Evolutionary conservation across 2,113 vertebrate genomes (phyloP), one percentile per base, ranked within the genome.

Genomic region (Synodontis membranacea): DNA sequence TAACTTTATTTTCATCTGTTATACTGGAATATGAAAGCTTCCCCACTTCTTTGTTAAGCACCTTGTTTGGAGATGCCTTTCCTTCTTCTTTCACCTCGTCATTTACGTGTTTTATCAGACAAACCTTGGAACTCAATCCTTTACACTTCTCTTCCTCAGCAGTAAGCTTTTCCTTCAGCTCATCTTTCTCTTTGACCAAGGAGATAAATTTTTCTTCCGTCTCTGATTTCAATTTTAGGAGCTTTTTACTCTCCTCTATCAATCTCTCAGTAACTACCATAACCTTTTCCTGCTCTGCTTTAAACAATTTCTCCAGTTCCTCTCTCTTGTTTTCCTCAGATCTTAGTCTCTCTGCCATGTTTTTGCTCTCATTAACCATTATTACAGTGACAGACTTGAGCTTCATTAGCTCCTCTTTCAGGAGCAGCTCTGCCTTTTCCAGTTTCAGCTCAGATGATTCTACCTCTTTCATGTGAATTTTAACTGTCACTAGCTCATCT

Each of bases 201-300:
- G 78, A 90, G 79, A 95, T 96, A 19, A 98, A 94, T 90, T 96
- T 98, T 89, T 95, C 96, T 92, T 98, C 98, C 97, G 98, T 98
- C 92, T 99, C 98, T 0, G 97, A 97, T 92, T 99, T 99, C 56
- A 99, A 86, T 92, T 98, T 99, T 28, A 99, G 91, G 84, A 97
- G 94, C 91, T 96, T 99, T 93, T 98, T 99, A 92, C 98, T 99
- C 92, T 99, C 98, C 80, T 99, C 97, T 83, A 99, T 99, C 80
- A 99, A 88, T 91, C 98, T 98, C 90, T 98, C 98, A 2, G 98
- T 99, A 46, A 99, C 97, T 86, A 98, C 96, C 96, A 96, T 98
- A 75, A 99, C 97, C 90, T 98, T 99, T 31, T 94, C 94, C 93
- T 99, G 97, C 90, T 99, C 98, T 76, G 93, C 92, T 92, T 97